Conservation (phyloP, 2,113 vertebrate species). For the Ramphastos sulfuratus region DNA sequence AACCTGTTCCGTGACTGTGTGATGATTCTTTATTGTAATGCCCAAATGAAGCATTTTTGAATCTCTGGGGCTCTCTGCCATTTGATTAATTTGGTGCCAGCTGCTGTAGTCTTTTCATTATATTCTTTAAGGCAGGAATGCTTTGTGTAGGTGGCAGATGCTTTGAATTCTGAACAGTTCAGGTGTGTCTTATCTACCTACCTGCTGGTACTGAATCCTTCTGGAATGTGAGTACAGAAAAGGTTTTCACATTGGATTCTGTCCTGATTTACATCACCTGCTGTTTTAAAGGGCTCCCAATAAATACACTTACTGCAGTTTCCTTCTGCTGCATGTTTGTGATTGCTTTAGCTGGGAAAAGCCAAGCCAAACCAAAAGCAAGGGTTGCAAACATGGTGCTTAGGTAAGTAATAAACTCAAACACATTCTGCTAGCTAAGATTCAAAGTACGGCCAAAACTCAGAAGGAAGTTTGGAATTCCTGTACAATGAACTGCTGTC, state of each 20-base stretch:
- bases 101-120: neutral
- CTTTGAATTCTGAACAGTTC: neutral
- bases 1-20: too few relatives aligned
- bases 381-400: neutral
- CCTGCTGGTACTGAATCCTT: neutral
- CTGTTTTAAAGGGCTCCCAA: neutral
- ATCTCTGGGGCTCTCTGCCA: neutral
- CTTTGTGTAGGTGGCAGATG: neutral
- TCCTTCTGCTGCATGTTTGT: neutral
- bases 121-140: neutral
- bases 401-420: neutral
- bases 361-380: neutral
- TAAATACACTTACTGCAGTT: neutral
- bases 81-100: neutral
- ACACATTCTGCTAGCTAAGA: neutral
- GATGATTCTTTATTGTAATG: neutral
- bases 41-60: neutral
- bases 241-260: neutral
- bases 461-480: neutral
- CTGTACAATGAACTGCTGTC: neutral
- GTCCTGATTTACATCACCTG: neutral
- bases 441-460: neutral
- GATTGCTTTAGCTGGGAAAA: neutral
- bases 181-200: neutral
- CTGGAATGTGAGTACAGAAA: neutral